phyloP scores from a whole-genome alignment of 23 tunicate species.

The Ciona savignyi region DNA sequence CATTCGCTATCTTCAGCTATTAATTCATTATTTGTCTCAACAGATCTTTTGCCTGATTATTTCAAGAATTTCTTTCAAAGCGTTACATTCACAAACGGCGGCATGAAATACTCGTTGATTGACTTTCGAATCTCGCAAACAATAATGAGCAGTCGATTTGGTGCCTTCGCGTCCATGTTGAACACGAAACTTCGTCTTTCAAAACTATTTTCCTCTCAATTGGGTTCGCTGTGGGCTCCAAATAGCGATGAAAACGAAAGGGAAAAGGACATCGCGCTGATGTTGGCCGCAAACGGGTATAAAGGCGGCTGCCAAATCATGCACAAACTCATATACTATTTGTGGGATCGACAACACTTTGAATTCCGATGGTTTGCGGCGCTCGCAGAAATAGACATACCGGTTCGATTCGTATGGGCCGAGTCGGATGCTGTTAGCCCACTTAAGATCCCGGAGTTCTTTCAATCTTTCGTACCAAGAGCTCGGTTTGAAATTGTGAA shows the following conservation, averaged over 20 bases:
- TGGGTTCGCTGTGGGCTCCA: conserved; percentile 45
- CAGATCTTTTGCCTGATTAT: conserved; percentile 58
- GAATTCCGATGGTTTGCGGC: conserved; percentile 92
- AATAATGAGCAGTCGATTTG: conserved; percentile 11
- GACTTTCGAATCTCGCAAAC: conserved; percentile 71
- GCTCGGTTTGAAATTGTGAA: conserved; percentile 16
- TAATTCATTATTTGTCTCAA: too few species aligned
- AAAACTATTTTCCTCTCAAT: too few species aligned
- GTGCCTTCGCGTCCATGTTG: too few species aligned
- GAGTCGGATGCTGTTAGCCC: conserved; percentile 92
- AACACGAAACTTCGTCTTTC: too few species aligned
- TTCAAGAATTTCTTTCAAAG: conserved; percentile 56
- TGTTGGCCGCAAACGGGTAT: conserved; percentile 10
- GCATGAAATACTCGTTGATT: conserved; percentile 64
- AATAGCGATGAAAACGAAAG: conserved; percentile 9
- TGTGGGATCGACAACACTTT: conserved; percentile 81
- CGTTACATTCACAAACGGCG: conserved; percentile 97
- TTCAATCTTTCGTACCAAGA: conserved; percentile 28
- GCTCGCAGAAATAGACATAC: conserved; percentile 37
- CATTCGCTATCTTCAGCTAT: too few species aligned
- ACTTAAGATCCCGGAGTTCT: conserved; percentile 31
- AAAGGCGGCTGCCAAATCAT: conserved; percentile 16
- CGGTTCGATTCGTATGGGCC: conserved; percentile 59
- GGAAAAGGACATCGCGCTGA: conserved; percentile 27
- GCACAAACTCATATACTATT: conserved; percentile 62